phyloP scores from a whole-genome alignment of 2,797 vertebrate species.

The Cryptoblepharus egeriae region DNA sequence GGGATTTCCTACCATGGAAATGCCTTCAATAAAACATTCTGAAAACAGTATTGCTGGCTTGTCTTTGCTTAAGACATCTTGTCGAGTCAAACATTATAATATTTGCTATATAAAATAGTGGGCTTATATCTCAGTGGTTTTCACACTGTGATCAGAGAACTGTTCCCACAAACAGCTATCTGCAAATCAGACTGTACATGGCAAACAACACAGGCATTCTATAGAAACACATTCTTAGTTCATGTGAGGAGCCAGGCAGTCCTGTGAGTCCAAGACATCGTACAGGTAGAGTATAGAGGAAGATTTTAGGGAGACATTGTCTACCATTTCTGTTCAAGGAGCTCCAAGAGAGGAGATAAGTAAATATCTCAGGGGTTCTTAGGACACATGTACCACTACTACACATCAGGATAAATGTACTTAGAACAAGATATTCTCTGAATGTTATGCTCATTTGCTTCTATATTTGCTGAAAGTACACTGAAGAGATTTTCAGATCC shows the following conservation, averaged over 20 bases:
- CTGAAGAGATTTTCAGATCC: conserved; percentile 39
- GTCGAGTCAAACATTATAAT: conserved; percentile 27
- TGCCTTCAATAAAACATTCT: no score
- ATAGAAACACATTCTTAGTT: background rate
- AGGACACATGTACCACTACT: no score
- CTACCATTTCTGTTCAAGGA: no score
- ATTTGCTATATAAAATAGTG: conserved; percentile 32
- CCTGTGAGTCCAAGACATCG: background rate
- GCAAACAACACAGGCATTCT: background rate
- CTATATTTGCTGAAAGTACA: background rate
- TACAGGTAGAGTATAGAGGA: no score
- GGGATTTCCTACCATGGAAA: no score
- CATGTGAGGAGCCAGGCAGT: conserved; percentile 1
- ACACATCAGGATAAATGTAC: background rate
- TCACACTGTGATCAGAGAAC: background rate
- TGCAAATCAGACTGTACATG: background rate
- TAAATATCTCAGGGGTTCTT: background rate
- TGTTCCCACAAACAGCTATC: background rate
- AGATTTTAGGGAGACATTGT: background rate
- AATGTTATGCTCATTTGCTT: background rate
- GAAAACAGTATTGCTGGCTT: no score
- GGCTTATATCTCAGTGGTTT: background rate
- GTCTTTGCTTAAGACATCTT: conserved; percentile 46
- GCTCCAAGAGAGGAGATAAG: no score
- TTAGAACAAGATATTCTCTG: background rate